Base-by-base conservation (phyloP, 2,888 invertebrate genomes). In the Conistra vaccinii region DNA sequence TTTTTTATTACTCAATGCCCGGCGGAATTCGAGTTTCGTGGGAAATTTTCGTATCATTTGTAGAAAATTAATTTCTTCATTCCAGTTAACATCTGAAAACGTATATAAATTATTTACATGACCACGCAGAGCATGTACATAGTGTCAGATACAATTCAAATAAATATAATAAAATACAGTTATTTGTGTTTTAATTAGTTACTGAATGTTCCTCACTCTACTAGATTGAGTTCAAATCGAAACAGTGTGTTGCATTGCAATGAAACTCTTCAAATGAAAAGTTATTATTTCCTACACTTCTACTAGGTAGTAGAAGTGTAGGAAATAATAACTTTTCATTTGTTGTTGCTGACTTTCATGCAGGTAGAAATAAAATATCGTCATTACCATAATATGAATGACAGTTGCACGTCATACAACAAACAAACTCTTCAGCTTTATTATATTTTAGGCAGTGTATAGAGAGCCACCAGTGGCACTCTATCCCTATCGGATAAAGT, bases 1-100 rank as follows among this genome's bases (percentile, higher is more conserved):
- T 92, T 91, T 91, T 91, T 89, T 92, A 92, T 91, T 88, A 83
- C 80, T 85, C 77, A 66, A 81, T 66, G 70, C 72, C 80, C 69
- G 55, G n/a, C 69, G 72, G 55, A 74, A 75, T 84, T 80, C 58
- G 70, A 69, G 76, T 83, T 79, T 79, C 70, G 68, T 66, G 77
- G 73, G 42, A 76, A 78, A 72, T 61, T 71, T 69, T 74, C 78
- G 72, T 84, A 83, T 80, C 71, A 80, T 67, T 66, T 82, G 78
- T 84, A 85, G 84, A 80, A 61, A 75, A 63, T 57, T 83, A 75
- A 75, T 77, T 69, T 77, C 78, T 87, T 78, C 87, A 87, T 87
- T 87, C 86, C 87, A 87, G 57, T 84, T 55, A 61, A 76, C 68
- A 87, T 78, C 84, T 82, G 72, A 77, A 76, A 62, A 68, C 80